Conservation (phyloP, 2,797 vertebrate species). For the Ptychobarbus kaznakovi region DNA sequence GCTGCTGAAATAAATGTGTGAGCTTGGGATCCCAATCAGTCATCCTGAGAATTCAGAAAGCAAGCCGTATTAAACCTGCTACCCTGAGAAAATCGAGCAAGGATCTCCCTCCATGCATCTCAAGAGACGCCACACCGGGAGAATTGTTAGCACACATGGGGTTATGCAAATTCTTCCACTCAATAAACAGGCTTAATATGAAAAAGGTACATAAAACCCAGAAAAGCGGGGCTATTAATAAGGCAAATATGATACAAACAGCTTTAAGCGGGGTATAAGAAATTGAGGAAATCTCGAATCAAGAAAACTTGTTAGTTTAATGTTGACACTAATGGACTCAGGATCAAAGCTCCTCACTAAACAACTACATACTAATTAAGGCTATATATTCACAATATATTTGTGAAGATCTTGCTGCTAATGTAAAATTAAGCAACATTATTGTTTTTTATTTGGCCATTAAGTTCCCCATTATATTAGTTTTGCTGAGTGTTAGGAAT, state of each 20-base stretch:
- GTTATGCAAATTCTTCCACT: constrained; percentile 53
- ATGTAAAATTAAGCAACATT: constrained; percentile 12
- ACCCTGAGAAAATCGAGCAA: constrained; percentile 35
- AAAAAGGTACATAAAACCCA: constrained; percentile 42
- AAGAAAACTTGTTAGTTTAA: constrained; percentile 48
- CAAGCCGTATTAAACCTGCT: constrained; percentile 31
- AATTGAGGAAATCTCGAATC: neutral
- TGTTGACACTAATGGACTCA: constrained; percentile 58
- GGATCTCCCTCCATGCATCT: constrained; percentile 25
- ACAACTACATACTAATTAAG: constrained; percentile 57
- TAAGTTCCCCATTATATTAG: neutral
- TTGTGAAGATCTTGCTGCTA: constrained; percentile 12
- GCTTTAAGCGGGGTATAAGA: neutral
- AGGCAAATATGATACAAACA: constrained; percentile 49
- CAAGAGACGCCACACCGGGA: neutral
- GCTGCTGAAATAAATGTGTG: constrained; percentile 36
- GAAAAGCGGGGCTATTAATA: constrained; percentile 46
- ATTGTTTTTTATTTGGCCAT: neutral
- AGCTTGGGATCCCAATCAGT: constrained; percentile 43
- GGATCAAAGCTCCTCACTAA: constrained; percentile 57
- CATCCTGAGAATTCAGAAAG: neutral
- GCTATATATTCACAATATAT: neutral
- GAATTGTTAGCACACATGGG: constrained; percentile 36
- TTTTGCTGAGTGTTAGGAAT: neutral
- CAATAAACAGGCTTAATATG: constrained; percentile 45